Percentiles rank a stretch among this genome's conserved stretches.
These are phyloP conservation scores for Larimichthys crocea DNA, from an alignment of 2,113 vertebrate species.

Conservation along the genomic window DNA sequence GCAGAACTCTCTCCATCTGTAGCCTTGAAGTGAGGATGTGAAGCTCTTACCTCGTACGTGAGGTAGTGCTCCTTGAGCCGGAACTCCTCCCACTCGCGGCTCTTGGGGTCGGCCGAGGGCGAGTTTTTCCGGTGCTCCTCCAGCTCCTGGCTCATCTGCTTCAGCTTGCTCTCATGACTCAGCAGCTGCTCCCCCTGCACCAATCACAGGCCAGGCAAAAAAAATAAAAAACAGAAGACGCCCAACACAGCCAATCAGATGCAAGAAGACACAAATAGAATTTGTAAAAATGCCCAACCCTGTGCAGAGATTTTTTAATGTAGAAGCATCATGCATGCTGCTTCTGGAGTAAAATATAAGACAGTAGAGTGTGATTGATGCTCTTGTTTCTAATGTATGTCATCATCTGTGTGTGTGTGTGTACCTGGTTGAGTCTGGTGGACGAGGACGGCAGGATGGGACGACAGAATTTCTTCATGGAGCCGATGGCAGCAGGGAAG, in stretches of 20 bases:
- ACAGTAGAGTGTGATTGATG: background rate
- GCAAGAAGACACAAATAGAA: conserved; percentile 50
- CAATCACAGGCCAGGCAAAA: conserved; percentile 31
- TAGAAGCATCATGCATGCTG: background rate
- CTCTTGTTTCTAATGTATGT: background rate
- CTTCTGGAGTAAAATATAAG: background rate
- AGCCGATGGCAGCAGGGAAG: conserved; percentile 96
- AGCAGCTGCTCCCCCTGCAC: conserved; percentile 93
- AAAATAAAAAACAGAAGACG: conserved; percentile 23
- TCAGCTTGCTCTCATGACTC: conserved; percentile 96
- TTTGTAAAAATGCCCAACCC: conserved; percentile 20
- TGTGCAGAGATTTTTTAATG: conserved; percentile 1
- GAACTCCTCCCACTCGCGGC: conserved; percentile 94
- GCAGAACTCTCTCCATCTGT: background rate
- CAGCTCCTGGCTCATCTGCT: conserved; percentile 94
- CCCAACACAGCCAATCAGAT: conserved; percentile 52
- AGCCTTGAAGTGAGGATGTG: background rate
- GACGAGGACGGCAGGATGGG: conserved; percentile 90
- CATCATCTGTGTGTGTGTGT: background rate
- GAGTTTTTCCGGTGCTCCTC: conserved; percentile 92
- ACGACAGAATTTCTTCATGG: conserved; percentile 97
- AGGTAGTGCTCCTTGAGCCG: conserved; percentile 98
- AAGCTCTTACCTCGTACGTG: conserved; percentile 90
- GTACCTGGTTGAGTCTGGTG: conserved; percentile 91
- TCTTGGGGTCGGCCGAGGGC: conserved; percentile 89